These are phyloP conservation scores for Drosophila tanythrix DNA, from an alignment of 2,888 invertebrate species.

Conservation along the genomic window DNA sequence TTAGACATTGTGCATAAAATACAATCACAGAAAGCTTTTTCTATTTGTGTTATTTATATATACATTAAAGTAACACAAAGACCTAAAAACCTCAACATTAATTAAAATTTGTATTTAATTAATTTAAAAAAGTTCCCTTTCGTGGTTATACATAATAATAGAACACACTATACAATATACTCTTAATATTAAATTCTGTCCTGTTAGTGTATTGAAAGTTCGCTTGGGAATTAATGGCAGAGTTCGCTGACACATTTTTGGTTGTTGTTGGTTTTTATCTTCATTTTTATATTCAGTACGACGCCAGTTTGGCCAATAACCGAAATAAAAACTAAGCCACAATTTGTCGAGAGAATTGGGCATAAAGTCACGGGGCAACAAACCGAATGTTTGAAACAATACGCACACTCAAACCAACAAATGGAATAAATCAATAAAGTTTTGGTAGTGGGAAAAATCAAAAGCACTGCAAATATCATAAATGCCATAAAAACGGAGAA, in stretches of 20 bases:
- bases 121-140: too few species aligned
- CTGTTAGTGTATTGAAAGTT: constrained; percentile 23
- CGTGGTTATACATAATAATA: not conserved
- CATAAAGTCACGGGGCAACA: constrained; percentile 24
- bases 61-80: not conserved
- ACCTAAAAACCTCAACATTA: not conserved
- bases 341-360: constrained; percentile 42
- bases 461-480: constrained; percentile 50
- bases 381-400: constrained; percentile 11
- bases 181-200: not conserved
- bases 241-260: constrained; percentile 44
- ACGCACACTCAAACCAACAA: constrained; percentile 12
- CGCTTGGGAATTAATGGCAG: not conserved
- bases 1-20: too few species aligned
- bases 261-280: constrained; percentile 7
- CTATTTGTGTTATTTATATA: not conserved
- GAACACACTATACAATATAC: too few species aligned
- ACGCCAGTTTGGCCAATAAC: constrained; percentile 70
- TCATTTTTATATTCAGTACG: constrained; percentile 54
- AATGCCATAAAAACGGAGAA: constrained; percentile 44
- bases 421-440: constrained; percentile 50
- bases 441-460: constrained; percentile 29
- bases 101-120: too few species aligned
- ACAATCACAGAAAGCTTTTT: not conserved
- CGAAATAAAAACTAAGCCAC: constrained; percentile 56